These are phyloP conservation scores for Harpagoxenus sublaevis DNA, from an alignment of 2,888 invertebrate genomes.

Conservation along the genomic window DNA sequence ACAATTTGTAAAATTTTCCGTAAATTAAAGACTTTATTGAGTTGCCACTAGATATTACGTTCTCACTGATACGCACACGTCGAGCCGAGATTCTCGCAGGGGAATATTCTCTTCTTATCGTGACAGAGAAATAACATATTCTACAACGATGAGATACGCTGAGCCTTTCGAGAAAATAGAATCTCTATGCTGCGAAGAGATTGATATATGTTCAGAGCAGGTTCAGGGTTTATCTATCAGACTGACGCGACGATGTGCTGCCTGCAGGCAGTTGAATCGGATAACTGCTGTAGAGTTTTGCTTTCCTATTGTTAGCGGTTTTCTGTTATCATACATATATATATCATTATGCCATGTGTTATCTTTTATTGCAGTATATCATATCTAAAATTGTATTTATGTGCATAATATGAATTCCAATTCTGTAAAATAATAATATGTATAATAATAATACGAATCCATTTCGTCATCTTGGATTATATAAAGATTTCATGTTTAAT, in stretches of 20 bases:
- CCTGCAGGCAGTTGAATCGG: constrained; percentile 21
- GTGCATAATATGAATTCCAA: neutral
- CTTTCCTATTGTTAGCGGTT: neutral
- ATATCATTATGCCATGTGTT: neutral
- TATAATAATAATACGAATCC: neutral
- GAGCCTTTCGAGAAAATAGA: constrained; percentile 43
- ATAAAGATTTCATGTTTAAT: neutral
- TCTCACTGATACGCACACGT: neutral
- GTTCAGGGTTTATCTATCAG: constrained; percentile 32
- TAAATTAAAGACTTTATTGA: constrained; percentile 11
- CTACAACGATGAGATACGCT: constrained; percentile 39
- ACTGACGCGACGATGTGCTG: neutral
- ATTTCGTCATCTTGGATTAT: neutral
- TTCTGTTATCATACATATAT: neutral
- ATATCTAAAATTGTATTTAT: neutral
- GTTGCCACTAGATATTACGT: neutral
- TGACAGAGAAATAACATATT: constrained; percentile 39
- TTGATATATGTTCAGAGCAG: constrained; percentile 39
- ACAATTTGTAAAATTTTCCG: neutral
- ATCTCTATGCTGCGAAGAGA: constrained; percentile 27
- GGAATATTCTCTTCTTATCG: constrained; percentile 41
- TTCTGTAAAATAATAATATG: neutral
- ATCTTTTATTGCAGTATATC: neutral
- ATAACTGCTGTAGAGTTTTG: constrained; percentile 16
- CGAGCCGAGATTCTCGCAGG: neutral